Evolutionary conservation across 2,113 vertebrate species (phyloP), one percentile per base, ranked within the genome.

Genomic region (Tachysurus vachellii): DNA sequence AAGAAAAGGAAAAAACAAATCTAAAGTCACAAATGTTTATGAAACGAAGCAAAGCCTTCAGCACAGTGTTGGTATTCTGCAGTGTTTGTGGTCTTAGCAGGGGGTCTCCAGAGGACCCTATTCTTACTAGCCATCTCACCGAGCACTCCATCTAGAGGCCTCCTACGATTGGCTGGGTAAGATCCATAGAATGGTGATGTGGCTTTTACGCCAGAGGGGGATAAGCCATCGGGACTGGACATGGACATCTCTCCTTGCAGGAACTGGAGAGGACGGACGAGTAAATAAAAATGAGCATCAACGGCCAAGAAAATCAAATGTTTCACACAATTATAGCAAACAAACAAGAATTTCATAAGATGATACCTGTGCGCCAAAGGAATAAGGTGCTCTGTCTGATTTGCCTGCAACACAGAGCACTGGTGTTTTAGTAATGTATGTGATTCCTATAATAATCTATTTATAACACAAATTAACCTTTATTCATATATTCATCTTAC

Each of bases 211-310:
- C 96, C 96, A 0, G 97, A 95, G 3, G 96, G 97, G 50, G 98
- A 97, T 17, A 97, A 94, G 0, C 96, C 93, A 90, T 96, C 95
- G 0, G 97, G 96, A 82, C 95, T 97, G 11, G 95, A 87, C 76
- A 99, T 96, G 86, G 95, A 93, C 91, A 99, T 95, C 16, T 99
- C 97, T 0, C 94, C 91, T 53, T 96, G 93, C 90, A 98, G 94
- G 91, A 97, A 98, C 97, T 99, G 91, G 1, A 87, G 88, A 90
- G 0, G 16, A 36, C 86, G 91, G 79, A 61, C 13, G 4, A 16
- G 10, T 26, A 12, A n/a, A 28, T 17, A 0, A 23, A 47, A 31
- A 62, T 12, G 44, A 50, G 62, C 36, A 82, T n/a, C 26, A 73
- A n/a, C 19, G 73, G 17, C 4, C 50, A 47, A 80, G 1, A 0